Conservation (phyloP, 2,113 vertebrate species). For the Sialia sialis region DNA sequence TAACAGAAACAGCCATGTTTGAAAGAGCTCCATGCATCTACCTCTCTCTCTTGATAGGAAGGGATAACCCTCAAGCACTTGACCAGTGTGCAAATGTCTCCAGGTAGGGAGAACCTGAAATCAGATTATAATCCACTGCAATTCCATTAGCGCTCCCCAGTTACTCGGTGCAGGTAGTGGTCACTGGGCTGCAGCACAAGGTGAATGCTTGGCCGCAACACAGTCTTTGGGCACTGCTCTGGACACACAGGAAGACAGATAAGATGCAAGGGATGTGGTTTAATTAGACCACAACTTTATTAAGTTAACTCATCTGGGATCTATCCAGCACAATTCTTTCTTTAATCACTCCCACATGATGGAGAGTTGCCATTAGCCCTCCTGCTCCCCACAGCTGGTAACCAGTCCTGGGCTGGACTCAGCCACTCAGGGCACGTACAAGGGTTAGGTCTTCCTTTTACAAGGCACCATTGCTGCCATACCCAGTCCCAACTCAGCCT, state of each 20-base stretch:
- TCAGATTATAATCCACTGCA: not conserved
- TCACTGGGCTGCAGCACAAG: not conserved
- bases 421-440: not conserved
- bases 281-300: conserved; percentile 55
- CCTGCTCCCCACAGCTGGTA: not conserved
- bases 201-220: not conserved
- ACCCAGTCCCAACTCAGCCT: not conserved
- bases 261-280: conserved; percentile 59
- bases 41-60: not conserved
- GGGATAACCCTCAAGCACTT: not conserved
- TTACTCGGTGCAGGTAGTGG: fast-evolving
- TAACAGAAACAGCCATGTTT: not conserved
- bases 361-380: not conserved
- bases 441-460: not conserved
- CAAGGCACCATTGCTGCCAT: fast-evolving
- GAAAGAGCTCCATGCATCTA: not conserved
- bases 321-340: conserved; percentile 34
- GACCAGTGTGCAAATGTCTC: not conserved
- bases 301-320: conserved; percentile 58
- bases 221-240: not conserved
- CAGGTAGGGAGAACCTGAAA: not conserved
- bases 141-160: not conserved
- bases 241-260: conserved; percentile 48
- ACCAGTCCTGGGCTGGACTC: not conserved
- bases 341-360: conserved; percentile 47